These are phyloP conservation scores for Disparrhopalites patrizii DNA, from an alignment of 2,888 invertebrate species.

Conservation along the genomic window DNA sequence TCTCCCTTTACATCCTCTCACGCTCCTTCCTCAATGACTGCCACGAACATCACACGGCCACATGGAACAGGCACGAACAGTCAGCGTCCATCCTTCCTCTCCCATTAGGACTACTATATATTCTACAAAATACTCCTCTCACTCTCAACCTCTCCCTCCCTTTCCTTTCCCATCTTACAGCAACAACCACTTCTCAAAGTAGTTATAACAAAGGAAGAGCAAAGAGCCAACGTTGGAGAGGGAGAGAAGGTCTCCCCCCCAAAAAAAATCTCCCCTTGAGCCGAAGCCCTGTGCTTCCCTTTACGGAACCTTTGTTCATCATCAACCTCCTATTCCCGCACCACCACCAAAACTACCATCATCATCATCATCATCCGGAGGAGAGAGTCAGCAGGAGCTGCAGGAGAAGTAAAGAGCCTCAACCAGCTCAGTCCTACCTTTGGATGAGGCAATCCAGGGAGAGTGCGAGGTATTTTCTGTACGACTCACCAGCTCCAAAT, in stretches of 20 bases:
- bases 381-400: conserved; percentile 3
- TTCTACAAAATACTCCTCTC: no score
- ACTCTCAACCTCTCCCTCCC: no score
- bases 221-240: no score
- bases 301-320: conserved; percentile 6
- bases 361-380: neutral
- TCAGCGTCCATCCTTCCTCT: conserved; percentile 5
- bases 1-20: neutral
- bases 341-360: no score
- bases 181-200: no score
- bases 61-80: conserved; percentile 11
- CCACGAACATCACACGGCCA: conserved; percentile 5
- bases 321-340: conserved; percentile 2
- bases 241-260: neutral
- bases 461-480: neutral
- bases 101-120: neutral
- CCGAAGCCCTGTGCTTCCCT: no score
- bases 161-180: no score
- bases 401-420: neutral
- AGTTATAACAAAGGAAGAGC: no score
- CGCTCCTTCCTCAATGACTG: neutral
- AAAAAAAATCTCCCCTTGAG: conserved; percentile 8
- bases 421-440: neutral
- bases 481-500: no score
- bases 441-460: neutral